A percentile compares a stretch with the other conserved stretches of the same genome.
Conservation (phyloP, 2,113 vertebrate genomes). For the Pseudopipra pipra region DNA sequence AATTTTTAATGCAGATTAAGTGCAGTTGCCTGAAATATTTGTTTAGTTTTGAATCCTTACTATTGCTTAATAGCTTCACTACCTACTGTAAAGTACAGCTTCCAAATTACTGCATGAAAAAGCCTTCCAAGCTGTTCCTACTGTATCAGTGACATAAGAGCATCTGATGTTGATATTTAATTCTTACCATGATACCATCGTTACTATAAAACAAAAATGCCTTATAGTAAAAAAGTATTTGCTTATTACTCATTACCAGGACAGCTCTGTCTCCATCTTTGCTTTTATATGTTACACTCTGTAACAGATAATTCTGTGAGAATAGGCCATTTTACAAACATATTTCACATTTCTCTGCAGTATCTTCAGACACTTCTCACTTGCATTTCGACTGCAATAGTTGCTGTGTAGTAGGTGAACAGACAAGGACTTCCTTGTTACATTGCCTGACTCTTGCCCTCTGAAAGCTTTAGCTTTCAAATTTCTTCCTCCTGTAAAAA, state of each 20-base stretch:
- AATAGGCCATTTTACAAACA: neutral
- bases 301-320: neutral
- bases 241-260: neutral
- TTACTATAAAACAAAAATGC: neutral
- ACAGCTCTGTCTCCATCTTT: neutral
- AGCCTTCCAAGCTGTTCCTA: neutral
- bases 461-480: neutral
- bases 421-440: neutral
- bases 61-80: neutral
- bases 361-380: neutral
- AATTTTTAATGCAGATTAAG: neutral
- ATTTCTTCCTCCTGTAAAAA: slow-evolving; percentile 3
- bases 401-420: neutral
- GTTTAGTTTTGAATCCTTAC: neutral
- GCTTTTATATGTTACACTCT: neutral
- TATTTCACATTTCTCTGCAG: neutral
- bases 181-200: neutral
- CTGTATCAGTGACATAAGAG: neutral
- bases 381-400: neutral
- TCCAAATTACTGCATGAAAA: neutral
- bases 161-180: neutral
- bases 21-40: neutral
- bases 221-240: neutral
- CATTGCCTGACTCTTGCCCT: slow-evolving; percentile 3
- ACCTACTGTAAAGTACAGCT: neutral